These are phyloP conservation scores for Rhagologus leucostigma DNA, from an alignment of 2,113 vertebrate species.

Conservation along the genomic window DNA sequence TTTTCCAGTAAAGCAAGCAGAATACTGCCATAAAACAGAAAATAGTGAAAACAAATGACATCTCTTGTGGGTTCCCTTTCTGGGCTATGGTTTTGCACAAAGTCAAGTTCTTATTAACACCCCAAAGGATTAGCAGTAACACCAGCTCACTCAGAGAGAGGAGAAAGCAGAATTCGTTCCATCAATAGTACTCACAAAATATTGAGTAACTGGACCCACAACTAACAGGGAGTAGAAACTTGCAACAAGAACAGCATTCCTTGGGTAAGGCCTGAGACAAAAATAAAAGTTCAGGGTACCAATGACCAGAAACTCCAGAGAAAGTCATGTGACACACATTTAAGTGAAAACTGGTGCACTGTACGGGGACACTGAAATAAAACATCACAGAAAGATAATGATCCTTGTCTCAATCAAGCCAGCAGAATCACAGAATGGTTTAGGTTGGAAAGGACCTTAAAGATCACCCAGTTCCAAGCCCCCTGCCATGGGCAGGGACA, in stretches of 20 bases:
- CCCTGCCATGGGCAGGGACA: neutral
- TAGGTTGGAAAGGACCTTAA: neutral
- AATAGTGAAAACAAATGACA: neutral
- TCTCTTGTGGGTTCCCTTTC: neutral
- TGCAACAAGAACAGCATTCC: neutral
- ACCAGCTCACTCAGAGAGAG: neutral
- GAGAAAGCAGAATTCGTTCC: neutral
- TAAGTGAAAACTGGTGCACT: neutral
- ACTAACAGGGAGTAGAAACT: neutral
- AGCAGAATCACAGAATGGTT: neutral
- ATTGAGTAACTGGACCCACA: neutral
- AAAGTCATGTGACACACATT: neutral
- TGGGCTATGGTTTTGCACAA: neutral
- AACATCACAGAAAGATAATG: neutral
- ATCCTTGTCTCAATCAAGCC: neutral
- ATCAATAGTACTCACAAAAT: neutral
- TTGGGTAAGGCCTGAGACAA: neutral
- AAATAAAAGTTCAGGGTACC: neutral
- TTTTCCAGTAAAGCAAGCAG: constrained; percentile 20
- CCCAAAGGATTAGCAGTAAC: neutral
- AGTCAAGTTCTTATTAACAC: neutral
- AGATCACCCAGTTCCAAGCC: neutral
- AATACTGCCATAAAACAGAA: neutral
- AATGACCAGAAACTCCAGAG: neutral
- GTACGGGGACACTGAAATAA: neutral